These are phyloP conservation scores for Threskiornis aethiopicus DNA, from an alignment of 2,797 vertebrate genomes.

Conservation along the genomic window DNA sequence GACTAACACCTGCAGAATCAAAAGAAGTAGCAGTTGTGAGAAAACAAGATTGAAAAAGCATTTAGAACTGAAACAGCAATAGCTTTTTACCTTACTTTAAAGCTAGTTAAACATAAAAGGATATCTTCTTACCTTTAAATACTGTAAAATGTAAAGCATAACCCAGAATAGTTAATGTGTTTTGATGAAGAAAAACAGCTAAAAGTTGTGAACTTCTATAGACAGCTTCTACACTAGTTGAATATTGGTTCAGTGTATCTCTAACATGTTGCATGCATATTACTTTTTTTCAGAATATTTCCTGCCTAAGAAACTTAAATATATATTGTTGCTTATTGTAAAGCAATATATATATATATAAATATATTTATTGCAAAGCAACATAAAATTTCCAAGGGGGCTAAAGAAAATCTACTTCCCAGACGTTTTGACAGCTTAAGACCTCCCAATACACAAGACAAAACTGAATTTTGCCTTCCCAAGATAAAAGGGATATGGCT, in stretches of 20 bases:
- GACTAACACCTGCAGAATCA: not conserved
- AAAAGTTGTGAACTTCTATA: too few relatives aligned
- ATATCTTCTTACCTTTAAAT: not conserved
- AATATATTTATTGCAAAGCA: too few relatives aligned
- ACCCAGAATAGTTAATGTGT: not conserved
- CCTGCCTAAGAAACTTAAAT: too few relatives aligned
- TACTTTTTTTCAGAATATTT: too few relatives aligned
- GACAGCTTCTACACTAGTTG: too few relatives aligned
- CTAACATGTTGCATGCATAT: too few relatives aligned
- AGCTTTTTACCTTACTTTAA: not conserved
- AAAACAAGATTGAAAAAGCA: not conserved
- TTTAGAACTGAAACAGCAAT: not conserved
- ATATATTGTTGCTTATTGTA: too few relatives aligned
- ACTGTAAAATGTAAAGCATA: not conserved
- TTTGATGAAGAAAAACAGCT: too few relatives aligned
- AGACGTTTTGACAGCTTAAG: not conserved
- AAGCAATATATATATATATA: too few relatives aligned
- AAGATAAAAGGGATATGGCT: not conserved
- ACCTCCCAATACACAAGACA: not conserved
- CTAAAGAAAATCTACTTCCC: not conserved
- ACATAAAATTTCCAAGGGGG: too few relatives aligned
- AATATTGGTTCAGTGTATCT: too few relatives aligned
- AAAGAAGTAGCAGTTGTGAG: not conserved
- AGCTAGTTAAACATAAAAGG: not conserved
- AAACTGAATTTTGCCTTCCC: not conserved